Evolutionary conservation across 2,888 invertebrate species (phyloP).

Genomic region (Chloroclysta siterata): DNA sequence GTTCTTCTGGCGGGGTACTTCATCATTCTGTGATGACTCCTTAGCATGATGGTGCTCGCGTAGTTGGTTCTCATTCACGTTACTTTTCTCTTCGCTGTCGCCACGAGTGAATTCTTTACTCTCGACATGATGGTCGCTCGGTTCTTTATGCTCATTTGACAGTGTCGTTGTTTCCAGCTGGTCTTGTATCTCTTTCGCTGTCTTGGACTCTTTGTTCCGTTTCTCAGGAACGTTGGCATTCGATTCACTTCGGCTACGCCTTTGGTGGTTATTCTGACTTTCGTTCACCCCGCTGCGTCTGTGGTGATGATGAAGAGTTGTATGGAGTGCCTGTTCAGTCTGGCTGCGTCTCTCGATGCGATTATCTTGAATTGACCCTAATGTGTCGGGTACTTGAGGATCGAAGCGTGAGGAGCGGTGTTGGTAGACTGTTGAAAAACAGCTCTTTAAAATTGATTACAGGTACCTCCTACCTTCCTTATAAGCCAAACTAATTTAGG

Average conservation of each 20-base stretch:
- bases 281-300: not conserved
- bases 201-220: not conserved
- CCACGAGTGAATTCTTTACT: not conserved
- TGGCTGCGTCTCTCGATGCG: not conserved
- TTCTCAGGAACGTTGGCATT: not conserved
- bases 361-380: not conserved
- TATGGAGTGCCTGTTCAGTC: not conserved
- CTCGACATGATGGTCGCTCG: too few relatives aligned
- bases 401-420: slow-evolving; percentile 1
- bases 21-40: not conserved
- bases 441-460: not conserved
- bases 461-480: too few relatives aligned
- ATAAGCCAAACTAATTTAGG: too few relatives aligned
- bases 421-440: slow-evolving; percentile 8
- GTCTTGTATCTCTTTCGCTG: not conserved
- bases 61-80: not conserved
- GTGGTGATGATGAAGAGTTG: not conserved
- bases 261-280: too few relatives aligned
- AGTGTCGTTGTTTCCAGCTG: not conserved
- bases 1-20: not conserved
- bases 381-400: slow-evolving; percentile 4
- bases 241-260: too few relatives aligned
- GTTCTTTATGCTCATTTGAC: not conserved
- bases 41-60: not conserved
- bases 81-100: not conserved